A percentile compares a stretch with the other conserved stretches of the same genome.
Conservation (phyloP, 2,888 invertebrate genomes). For the Chorisops tibialis region DNA sequence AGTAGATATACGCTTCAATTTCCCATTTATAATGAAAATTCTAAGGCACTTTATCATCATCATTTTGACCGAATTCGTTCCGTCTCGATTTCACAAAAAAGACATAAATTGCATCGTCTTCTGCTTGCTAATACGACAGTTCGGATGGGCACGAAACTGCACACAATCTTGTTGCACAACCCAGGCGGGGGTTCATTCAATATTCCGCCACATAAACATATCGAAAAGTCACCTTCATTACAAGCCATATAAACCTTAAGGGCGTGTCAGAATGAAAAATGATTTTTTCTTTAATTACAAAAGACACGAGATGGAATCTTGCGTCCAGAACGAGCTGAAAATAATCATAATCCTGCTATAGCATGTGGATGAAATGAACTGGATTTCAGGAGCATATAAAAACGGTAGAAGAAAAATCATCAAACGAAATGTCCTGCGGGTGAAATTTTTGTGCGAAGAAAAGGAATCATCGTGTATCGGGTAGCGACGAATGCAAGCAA, state of each 20-base stretch:
- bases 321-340: neutral
- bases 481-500: neutral
- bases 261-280: constrained; percentile 25
- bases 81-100: neutral
- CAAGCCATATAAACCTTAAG: constrained; percentile 3
- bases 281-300: constrained; percentile 25
- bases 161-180: neutral
- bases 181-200: constrained; percentile 19
- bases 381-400: constrained; percentile 16
- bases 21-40: too few relatives aligned
- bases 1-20: too few relatives aligned
- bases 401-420: constrained; percentile 1
- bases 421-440: constrained; percentile 20
- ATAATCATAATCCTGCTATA: neutral
- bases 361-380: constrained; percentile 2
- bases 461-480: neutral
- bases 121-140: constrained; percentile 13
- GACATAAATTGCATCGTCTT: constrained; percentile 9
- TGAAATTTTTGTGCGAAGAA: neutral
- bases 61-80: too few relatives aligned
- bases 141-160: constrained; percentile 2
- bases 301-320: constrained; percentile 20
- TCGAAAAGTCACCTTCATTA: constrained; percentile 22
- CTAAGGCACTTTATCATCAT: too few relatives aligned
- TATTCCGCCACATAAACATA: constrained; percentile 2